Base-by-base conservation (phyloP, 2,888 invertebrate genomes). In the Lepidochrysops patricia region DNA sequence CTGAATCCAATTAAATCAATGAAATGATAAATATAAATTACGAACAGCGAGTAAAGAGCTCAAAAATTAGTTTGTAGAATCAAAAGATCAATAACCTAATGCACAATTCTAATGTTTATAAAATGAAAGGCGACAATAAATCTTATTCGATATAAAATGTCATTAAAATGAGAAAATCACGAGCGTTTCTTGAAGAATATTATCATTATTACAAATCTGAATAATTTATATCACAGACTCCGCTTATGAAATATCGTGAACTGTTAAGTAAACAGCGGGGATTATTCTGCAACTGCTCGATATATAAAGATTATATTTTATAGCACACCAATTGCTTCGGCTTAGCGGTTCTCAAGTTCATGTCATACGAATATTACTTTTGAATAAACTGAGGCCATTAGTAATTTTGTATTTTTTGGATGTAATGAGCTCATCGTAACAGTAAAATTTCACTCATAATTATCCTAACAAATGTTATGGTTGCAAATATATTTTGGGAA, bases 171-270 rank as follows among this genome's bases (percentile, higher is more conserved):
- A 32, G 9, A 54, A 54, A 32, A 54, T 54, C 54, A 54, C 54
- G 54, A 54, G 32, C 54, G 32, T 32, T 54, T 70, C 70, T 70
- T 69, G 66, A 62, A 63, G 62, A 61, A 63, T 60, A 13, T 52
- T 58, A 62, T 57, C 61, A 62, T 64, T 69, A 65, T 65, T 67
- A 67, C 67, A 68, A 66, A 62, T 59, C 54, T 63, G 63, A 64
- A 64, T 64, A 68, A 67, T 69, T 68, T 61, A 68, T 64, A 64
- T 67, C 64, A 66, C 63, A 64, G 64, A 64, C 62, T 63, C 61
- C 57, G 49, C 54, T 70, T 68, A 64, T 65, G 70, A 70, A 67
- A 70, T 65, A 67, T 64, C 62, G 63, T 61, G 60, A 61, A 60
- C 54, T 54, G 58, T 63, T 54, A 54, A 54, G 62, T 64, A 61